Evolutionary conservation across 2,888 invertebrate genomes (phyloP), one percentile per base, ranked within the genome.

Genomic region (Cephus nigrinus): DNA sequence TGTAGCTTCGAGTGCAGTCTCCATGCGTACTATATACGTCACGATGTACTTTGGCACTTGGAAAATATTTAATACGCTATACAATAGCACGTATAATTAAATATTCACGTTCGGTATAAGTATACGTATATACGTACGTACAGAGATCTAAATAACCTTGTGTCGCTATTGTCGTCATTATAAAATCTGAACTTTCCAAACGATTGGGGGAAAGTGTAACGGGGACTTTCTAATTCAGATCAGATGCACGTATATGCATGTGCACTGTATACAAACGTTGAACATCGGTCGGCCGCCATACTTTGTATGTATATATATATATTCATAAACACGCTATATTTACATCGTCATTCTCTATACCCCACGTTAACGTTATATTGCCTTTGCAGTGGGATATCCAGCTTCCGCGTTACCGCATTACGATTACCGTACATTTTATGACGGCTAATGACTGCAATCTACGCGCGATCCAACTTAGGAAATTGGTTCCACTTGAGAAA

Each of bases 381-480:
- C 55, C 23, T 55, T 55, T 55, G 15, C 55, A 55, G 75, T 71
- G 74, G 31, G 76, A 74, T 74, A 82, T 79, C 80, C 80, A 78
- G 78, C 80, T 77, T 81, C 84, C 85, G 80, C 81, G 85, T 80
- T 80, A 79, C 75, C 79, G 80, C 83, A 80, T 76, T 75, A 76
- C 82, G 84, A 82, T 85, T 84, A 82, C 81, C 79, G 81, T 83
- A 81, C 81, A 84, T 84, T 84, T 85, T 85, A 85, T 84, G 85
- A 73, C 83, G 78, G 82, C 80, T 84, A 85, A 85, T 85, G 79
- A 85, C 85, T 85, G 85, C 85, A 85, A 85, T 85, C 85, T 85
- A 81, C 80, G 82, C 79, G 73, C 80, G 85, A 85, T 85, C 82
- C 84, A 78, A 85, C 85, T 85, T 79, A 81, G 78, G 81, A 85